phyloP scores from a whole-genome alignment of 2,888 invertebrate species.

The Philonicus albiceps region DNA sequence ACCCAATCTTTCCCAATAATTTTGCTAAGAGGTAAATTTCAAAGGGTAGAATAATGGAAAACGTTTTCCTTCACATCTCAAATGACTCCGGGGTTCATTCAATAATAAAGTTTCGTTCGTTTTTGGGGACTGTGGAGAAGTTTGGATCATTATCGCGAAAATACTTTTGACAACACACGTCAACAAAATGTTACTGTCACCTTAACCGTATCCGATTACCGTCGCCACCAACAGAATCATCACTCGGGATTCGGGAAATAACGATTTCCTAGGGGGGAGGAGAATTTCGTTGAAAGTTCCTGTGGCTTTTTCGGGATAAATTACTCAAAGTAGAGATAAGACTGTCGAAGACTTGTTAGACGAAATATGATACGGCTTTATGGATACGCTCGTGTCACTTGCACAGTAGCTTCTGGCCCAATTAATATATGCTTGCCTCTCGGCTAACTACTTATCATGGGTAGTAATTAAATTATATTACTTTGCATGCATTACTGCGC shows the following conservation, averaged over 20 bases:
- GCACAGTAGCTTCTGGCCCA: background rate
- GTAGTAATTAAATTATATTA: background rate
- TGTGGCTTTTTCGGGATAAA: slow-evolving; percentile 5
- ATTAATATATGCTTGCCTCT: background rate
- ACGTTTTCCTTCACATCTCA: background rate
- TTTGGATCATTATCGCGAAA: slow-evolving; percentile 21
- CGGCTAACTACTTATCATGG: background rate
- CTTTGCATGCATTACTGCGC: background rate
- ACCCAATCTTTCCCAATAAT: background rate
- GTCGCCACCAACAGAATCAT: slow-evolving; percentile 16
- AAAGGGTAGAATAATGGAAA: background rate
- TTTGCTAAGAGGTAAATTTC: background rate
- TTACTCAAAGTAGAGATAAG: slow-evolving; percentile 20
- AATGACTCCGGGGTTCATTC: background rate
- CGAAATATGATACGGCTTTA: background rate
- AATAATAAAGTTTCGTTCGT: background rate
- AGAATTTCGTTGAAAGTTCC: slow-evolving; percentile 17
- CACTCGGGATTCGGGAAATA: slow-evolving; percentile 7
- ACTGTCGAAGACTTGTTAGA: background rate
- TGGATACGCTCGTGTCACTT: background rate
- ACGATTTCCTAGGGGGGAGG: slow-evolving; percentile 33
- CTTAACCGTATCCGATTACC: slow-evolving; percentile 29
- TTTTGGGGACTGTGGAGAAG: background rate
- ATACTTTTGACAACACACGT: slow-evolving; percentile 27
- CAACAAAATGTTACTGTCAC: slow-evolving; percentile 7